Base-by-base conservation (phyloP, 2,888 invertebrate species). In the Andrena haemorrhoa region DNA sequence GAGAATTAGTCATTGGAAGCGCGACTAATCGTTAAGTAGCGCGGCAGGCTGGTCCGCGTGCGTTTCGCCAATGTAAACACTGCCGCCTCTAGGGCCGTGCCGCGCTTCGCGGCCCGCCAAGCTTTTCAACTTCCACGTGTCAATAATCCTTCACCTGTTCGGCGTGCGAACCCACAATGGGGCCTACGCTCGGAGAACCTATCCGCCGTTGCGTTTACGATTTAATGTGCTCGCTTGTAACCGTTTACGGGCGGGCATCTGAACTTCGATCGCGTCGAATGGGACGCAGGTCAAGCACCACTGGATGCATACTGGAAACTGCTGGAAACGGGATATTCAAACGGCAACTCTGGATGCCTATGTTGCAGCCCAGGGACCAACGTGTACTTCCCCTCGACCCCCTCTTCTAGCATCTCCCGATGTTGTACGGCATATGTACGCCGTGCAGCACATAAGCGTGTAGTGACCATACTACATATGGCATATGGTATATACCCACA, bases 1-100 rank as follows among this genome's bases (percentile, higher is more conserved):
- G 60, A 75, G 81, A 82, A 86, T 87, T 86, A 87, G 82, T 84
- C 82, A 81, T 56, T 82, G 73, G 69, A 63, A 69, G 75, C 56
- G 23, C 53, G 49, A 16, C 23, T 78, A 75, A 82, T 82, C 75
- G 78, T 72, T 82, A 73, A 75, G 70, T 29, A 83, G 66, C 78
- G 51, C 70, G 66, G 66, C 72, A 73, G 78, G 51, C 72, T 63
- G 51, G 26, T 5, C 56, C 5, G 49, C 20, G 35, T 47, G 56
- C 61, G 31, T 70, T 72, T 71, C 53, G 7, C 49, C 68, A 68
- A 69, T 64, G 64, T 77, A 82, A 83, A 81, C 72, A 82, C n/a
- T 41, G 66, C 41, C 29, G 23, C 16, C 0, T n/a, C 12, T 10
- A 10, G 2, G 26, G 12, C 10, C 23, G 12, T 41, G 53, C 56